phyloP scores from a whole-genome alignment of 2,888 invertebrate species.

The Leptopterna dolabrata region DNA sequence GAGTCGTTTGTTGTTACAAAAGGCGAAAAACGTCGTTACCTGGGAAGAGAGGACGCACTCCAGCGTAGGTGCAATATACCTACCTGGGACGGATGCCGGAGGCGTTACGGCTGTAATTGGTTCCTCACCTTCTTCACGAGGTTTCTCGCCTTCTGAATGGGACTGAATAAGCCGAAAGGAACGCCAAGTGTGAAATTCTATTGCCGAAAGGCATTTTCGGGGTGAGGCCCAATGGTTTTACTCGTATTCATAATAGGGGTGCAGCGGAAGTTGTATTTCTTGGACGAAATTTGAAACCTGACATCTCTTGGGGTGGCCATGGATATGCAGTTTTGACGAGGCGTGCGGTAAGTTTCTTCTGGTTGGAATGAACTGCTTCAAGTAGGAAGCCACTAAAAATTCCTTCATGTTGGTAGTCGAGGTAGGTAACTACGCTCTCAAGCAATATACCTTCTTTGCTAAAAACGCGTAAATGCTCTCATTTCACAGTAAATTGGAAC shows the following conservation, averaged over 20 bases:
- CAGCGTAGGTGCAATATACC: neutral
- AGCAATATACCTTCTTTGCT: too few species aligned
- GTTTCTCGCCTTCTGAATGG: neutral
- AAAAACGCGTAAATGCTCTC: too few species aligned
- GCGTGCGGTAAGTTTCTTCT: too few species aligned
- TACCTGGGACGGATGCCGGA: neutral
- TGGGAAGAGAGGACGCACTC: neutral
- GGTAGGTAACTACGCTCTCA: too few species aligned
- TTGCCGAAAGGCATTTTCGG: neutral
- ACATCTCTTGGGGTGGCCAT: too few species aligned
- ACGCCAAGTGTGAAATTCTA: neutral
- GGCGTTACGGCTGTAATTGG: neutral
- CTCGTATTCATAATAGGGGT: neutral
- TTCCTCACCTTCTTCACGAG: neutral
- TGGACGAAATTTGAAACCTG: too few species aligned
- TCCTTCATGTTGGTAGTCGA: too few species aligned
- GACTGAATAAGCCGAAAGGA: neutral
- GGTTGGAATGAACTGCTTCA: too few species aligned
- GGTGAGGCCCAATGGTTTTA: neutral
- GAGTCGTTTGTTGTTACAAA: neutral
- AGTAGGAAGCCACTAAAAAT: too few species aligned
- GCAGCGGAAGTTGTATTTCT: too few species aligned
- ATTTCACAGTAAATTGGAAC: too few species aligned
- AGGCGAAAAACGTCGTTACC: conserved; percentile 1
- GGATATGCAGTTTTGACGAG: too few species aligned